phyloP scores from a whole-genome alignment of 2,113 vertebrate genomes.

The Lipotes vexillifer region DNA sequence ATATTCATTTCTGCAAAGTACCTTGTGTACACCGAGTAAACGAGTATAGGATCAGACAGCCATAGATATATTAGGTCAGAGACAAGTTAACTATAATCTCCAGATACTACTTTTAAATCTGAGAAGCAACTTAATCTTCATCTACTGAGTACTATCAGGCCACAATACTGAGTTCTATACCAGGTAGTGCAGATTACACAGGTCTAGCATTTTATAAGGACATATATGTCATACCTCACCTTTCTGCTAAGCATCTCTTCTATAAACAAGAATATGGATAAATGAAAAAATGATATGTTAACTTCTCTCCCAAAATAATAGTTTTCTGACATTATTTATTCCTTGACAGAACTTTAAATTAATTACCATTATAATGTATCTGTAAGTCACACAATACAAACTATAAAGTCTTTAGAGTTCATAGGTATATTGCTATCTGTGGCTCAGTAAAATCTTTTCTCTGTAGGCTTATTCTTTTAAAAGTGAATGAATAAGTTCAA shows the following conservation, averaged over 20 bases:
- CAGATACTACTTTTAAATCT: not conserved
- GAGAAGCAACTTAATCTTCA: not conserved
- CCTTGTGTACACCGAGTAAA: not conserved
- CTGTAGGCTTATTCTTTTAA: not conserved
- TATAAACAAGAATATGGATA: not conserved
- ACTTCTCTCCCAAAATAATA: not conserved
- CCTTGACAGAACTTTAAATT: not conserved
- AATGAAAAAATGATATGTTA: not conserved
- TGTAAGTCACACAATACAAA: not conserved
- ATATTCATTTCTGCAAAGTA: not conserved
- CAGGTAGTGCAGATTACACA: not conserved
- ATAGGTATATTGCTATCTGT: not conserved
- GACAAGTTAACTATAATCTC: not conserved
- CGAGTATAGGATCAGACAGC: not conserved
- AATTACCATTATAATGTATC: not conserved
- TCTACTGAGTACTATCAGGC: not conserved
- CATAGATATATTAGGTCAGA: not conserved
- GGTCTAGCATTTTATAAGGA: not conserved
- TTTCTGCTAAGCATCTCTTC: not conserved
- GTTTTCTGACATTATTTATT: not conserved
- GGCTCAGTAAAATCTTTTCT: not conserved
- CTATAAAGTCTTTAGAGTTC: not conserved
- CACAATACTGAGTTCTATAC: not conserved
- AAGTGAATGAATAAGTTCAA: not conserved
- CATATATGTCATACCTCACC: not conserved